Evolutionary conservation across 2,113 vertebrate genomes (phyloP), one percentile per base, ranked within the genome.

Genomic region (Psettodes erumei): DNA sequence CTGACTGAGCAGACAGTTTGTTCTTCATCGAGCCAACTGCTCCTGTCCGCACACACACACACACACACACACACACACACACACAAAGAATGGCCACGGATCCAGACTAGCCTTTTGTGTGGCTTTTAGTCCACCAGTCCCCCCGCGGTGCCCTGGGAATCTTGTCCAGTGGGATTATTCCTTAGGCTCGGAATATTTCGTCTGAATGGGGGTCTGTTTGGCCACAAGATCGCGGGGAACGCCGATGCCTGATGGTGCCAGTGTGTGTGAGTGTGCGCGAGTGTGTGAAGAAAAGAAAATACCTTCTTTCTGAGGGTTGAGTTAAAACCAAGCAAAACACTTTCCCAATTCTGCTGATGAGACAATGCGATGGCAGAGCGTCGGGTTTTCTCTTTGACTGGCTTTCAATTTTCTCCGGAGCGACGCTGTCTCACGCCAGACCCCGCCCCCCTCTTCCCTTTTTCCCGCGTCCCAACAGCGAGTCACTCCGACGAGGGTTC

Each of bases 401-500:
- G n/a, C n/a, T n/a, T n/a, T n/a, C n/a, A n/a, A n/a, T n/a, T n/a
- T n/a, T n/a, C n/a, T n/a, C n/a, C n/a, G n/a, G n/a, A n/a, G n/a
- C n/a, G n/a, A n/a, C n/a, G n/a, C n/a, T n/a, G n/a, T 21, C 6
- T 23, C 16, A 43, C 56, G n/a, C 30, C 32, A 21, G 8, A n/a
- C 19, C 8, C 5, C 11, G 40, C 27, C 64, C 33, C 1, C 28
- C 8, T 1, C 3, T 64, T 43, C 12, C 18, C 2, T 67, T 15
- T 47, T 5, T 73, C 1, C 55, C 90, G 30, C 8, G 5, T 67
- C 6, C 27, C 18, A 64, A 81, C 94, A 89, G 97, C 96, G 21
- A 95, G 96, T 65, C 96, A 96, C 25, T 98, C 97, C 2, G 97
- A 98, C 12, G 97, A 98, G 84, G 96, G 96, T 40, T 97, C 97